Evolutionary conservation across 2,888 invertebrate species (phyloP).

Genomic region (Poecilobothrus nobilitatus): DNA sequence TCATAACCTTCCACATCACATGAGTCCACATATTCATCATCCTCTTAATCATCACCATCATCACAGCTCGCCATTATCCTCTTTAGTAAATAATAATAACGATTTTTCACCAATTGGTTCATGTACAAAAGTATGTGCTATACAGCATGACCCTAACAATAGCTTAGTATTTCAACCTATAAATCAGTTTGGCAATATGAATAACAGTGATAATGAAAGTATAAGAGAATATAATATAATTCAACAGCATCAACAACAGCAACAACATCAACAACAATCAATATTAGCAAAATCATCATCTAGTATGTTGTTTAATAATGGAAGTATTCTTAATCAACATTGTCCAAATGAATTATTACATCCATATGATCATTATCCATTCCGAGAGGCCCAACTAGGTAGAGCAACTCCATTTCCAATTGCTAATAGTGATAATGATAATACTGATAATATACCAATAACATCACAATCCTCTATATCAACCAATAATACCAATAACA

Average conservation of each 20-base stretch:
- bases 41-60: background rate
- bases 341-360: slow-evolving; percentile 29
- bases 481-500: slow-evolving; percentile 19
- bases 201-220: background rate
- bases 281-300: slow-evolving; percentile 33
- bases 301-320: background rate
- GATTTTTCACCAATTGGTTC: background rate
- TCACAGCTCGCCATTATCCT: background rate
- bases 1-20: background rate
- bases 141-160: background rate
- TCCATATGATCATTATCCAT: slow-evolving; percentile 44
- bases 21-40: background rate
- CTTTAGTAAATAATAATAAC: background rate
- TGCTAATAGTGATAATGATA: slow-evolving; percentile 12
- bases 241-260: slow-evolving; percentile 10
- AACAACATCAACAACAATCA: slow-evolving; percentile 16
- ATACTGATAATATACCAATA: slow-evolving; percentile 8
- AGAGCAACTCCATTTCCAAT: slow-evolving; percentile 62
- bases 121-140: background rate
- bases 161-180: background rate
- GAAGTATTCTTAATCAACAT: background rate
- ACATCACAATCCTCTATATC: slow-evolving; percentile 18
- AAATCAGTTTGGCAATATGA: background rate
- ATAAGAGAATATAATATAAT: background rate
- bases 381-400: slow-evolving; percentile 47